phyloP scores from a whole-genome alignment of 2,888 invertebrate species.

The Acrocera orbiculus region DNA sequence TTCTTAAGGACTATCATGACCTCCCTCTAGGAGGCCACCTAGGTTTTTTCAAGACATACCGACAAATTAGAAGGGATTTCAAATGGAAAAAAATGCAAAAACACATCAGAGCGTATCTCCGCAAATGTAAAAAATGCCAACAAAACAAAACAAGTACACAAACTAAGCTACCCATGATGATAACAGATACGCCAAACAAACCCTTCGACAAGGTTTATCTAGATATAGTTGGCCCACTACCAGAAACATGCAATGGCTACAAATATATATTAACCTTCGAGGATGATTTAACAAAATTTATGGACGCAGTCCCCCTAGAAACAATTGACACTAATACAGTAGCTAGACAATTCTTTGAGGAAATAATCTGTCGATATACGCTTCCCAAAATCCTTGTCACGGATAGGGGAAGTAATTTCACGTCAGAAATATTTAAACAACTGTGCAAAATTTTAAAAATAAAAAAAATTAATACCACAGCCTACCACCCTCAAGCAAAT shows the following conservation, averaged over 20 bases:
- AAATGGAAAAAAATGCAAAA: no score
- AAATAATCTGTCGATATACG: neutral
- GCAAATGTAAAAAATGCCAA: slow-evolving; percentile 1
- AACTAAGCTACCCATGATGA: neutral
- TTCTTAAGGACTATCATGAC: no score
- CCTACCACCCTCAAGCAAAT: no score
- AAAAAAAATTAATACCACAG: no score
- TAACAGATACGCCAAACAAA: slow-evolving; percentile 1
- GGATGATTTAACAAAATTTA: slow-evolving; percentile 3
- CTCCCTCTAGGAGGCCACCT: neutral
- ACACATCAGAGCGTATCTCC: no score
- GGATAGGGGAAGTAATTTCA: slow-evolving; percentile 5
- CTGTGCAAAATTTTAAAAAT: no score
- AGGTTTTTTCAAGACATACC: neutral
- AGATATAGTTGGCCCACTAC: slow-evolving; percentile 5
- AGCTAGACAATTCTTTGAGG: neutral
- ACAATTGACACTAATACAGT: neutral
- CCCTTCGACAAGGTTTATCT: slow-evolving; percentile 6
- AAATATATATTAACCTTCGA: slow-evolving; percentile 1
- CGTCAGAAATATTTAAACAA: neutral
- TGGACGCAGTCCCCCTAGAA: neutral
- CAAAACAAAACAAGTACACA: neutral
- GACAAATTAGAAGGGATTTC: no score
- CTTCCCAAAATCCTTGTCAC: slow-evolving; percentile 2
- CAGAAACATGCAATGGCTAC: neutral